A percentile compares a stretch with the other conserved stretches of the same genome.
Evolutionary conservation across 2,113 vertebrate species (phyloP).

Genomic region (Nyctibius bracteatus): DNA sequence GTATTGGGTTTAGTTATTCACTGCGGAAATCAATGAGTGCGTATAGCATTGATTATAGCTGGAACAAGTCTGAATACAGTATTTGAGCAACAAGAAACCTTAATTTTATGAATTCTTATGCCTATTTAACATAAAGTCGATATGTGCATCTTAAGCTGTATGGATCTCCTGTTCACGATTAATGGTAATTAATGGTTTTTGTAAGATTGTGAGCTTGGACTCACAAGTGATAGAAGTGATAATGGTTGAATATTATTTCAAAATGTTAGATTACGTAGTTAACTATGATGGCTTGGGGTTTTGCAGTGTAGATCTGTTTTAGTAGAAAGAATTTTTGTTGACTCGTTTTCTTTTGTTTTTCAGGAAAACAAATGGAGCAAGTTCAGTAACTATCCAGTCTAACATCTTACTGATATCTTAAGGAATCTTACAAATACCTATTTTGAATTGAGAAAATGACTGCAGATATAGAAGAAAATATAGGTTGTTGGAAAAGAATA

Average conservation of each 20-base stretch:
- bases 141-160: not conserved
- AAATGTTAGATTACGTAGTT: not conserved
- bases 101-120: not conserved
- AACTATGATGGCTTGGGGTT: conserved; percentile 21
- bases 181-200: not conserved
- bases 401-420: conserved; percentile 78
- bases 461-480: conserved; percentile 73
- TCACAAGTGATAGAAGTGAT: not conserved
- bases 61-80: not conserved
- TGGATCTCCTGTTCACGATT: not conserved
- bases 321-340: conserved; percentile 25
- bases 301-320: not conserved
- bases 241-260: conserved; percentile 10
- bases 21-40: not conserved
- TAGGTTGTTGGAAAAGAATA: conserved; percentile 71
- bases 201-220: not conserved
- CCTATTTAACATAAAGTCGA: accelerated
- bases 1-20: not conserved
- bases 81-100: conserved; percentile 30
- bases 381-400: conserved; percentile 75
- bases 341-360: conserved; percentile 48
- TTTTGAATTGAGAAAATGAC: conserved; percentile 82
- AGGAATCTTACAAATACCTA: conserved; percentile 70
- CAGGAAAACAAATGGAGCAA: conserved; percentile 85
- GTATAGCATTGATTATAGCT: not conserved